phyloP scores from a whole-genome alignment of 2,888 invertebrate genomes.

The Cacoxenus indagator region DNA sequence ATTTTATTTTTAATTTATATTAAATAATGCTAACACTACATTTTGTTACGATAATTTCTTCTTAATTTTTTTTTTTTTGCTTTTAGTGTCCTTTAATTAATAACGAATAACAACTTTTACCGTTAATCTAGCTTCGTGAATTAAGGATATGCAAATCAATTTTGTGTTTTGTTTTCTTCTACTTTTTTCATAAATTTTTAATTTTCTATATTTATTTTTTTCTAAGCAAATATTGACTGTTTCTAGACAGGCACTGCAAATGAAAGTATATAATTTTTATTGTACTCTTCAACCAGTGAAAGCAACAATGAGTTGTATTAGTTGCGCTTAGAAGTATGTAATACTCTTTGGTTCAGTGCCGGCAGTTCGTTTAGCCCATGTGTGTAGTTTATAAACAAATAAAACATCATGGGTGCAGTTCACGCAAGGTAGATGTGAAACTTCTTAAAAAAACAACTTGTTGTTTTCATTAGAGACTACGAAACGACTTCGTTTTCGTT shows the following conservation, averaged over 20 bases:
- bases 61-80: background rate
- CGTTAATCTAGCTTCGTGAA: background rate
- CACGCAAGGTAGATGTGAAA: too few species aligned
- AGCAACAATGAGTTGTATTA: too few species aligned
- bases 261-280: background rate
- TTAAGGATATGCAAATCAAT: conserved; percentile 15
- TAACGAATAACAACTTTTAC: background rate
- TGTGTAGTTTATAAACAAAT: too few species aligned
- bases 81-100: background rate
- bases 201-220: background rate
- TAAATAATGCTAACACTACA: background rate
- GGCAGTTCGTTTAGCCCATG: too few species aligned
- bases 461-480: too few species aligned
- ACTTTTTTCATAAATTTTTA: background rate
- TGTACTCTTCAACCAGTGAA: background rate
- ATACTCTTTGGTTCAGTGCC: too few species aligned
- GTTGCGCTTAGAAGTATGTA: too few species aligned
- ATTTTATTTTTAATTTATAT: background rate
- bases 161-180: background rate
- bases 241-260: conserved; percentile 8
- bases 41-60: background rate
- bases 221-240: background rate
- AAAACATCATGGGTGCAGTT: too few species aligned
- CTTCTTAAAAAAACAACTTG: too few species aligned
- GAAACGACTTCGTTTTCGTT: too few species aligned